Percentiles rank a stretch among this genome's conserved stretches.
phyloP scores from a whole-genome alignment of 1,140 invertebrate species.

The Brevipalpus yothersi region DNA sequence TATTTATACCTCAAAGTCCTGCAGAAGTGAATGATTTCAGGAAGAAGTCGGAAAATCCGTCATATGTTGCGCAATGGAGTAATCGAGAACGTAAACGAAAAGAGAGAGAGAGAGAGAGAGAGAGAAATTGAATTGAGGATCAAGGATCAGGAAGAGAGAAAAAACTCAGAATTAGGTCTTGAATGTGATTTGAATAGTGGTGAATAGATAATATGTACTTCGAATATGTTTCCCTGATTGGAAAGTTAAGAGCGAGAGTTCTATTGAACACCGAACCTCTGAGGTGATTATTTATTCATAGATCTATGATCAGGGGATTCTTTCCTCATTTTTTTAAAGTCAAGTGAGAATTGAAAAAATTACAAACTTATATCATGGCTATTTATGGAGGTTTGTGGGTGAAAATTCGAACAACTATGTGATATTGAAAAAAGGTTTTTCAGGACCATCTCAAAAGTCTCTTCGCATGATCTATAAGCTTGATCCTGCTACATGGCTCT shows the following conservation, averaged over 20 bases:
- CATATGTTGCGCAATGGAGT: background rate
- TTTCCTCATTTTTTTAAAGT: too few relatives aligned
- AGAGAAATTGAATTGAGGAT: background rate
- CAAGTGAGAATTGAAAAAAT: background rate
- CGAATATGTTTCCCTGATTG: too few relatives aligned
- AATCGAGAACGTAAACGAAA: background rate
- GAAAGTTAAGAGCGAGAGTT: too few relatives aligned
- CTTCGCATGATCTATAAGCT: slow-evolving; percentile 26
- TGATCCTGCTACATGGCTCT: too few relatives aligned
- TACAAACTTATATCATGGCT: too few relatives aligned
- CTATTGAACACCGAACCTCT: too few relatives aligned
- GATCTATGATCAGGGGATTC: too few relatives aligned
- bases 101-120: background rate
- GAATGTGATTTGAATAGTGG: too few relatives aligned
- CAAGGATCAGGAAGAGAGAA: slow-evolving; percentile 27
- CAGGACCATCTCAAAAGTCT: slow-evolving; percentile 96
- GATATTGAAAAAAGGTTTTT: slow-evolving; percentile 13
- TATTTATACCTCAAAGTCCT: slow-evolving; percentile 40
- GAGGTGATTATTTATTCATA: too few relatives aligned
- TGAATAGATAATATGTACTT: too few relatives aligned
- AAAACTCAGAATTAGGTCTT: slow-evolving; percentile 18
- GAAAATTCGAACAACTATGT: too few relatives aligned
- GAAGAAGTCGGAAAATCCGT: background rate
- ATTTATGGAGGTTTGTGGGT: too few relatives aligned
- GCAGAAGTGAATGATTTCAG: slow-evolving; percentile 10